A percentile compares a stretch with the other conserved stretches of the same genome.
Evolutionary conservation across 2,113 vertebrate genomes (phyloP).

Genomic region (Alligator mississippiensis): DNA sequence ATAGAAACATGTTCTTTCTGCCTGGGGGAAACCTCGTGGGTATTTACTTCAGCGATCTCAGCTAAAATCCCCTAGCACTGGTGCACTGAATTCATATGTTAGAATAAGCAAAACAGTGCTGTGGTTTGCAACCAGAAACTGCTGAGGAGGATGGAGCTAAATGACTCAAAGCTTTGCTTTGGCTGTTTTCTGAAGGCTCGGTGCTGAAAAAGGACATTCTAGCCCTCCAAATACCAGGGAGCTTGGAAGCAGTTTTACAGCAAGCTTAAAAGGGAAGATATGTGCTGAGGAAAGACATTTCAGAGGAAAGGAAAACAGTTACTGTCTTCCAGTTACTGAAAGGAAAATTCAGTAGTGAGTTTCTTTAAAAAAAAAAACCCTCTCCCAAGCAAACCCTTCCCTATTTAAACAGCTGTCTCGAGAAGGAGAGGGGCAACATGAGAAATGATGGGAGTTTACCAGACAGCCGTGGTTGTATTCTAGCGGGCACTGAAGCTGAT

Average conservation of each 20-base stretch:
- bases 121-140: background rate
- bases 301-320: background rate
- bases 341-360: slow-evolving; percentile 30
- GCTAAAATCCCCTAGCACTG: background rate
- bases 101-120: background rate
- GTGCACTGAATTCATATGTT: background rate
- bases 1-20: background rate
- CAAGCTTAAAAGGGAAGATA: slow-evolving; percentile 26
- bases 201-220: background rate
- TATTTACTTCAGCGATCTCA: background rate
- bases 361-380: background rate
- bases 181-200: background rate
- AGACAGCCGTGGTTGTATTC: slow-evolving; percentile 10
- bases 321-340: slow-evolving; percentile 10
- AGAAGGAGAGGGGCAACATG: background rate
- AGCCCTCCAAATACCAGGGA: background rate
- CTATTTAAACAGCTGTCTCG: background rate
- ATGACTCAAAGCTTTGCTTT: background rate
- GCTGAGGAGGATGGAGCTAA: background rate
- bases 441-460: background rate
- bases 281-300: slow-evolving; percentile 28
- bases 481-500: background rate
- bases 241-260: slow-evolving; percentile 27
- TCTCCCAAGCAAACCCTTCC: slow-evolving; percentile 1
- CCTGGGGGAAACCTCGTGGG: background rate